These are phyloP conservation scores for Chitala chitala DNA, from an alignment of 2,113 vertebrate species.

Conservation along the genomic window DNA sequence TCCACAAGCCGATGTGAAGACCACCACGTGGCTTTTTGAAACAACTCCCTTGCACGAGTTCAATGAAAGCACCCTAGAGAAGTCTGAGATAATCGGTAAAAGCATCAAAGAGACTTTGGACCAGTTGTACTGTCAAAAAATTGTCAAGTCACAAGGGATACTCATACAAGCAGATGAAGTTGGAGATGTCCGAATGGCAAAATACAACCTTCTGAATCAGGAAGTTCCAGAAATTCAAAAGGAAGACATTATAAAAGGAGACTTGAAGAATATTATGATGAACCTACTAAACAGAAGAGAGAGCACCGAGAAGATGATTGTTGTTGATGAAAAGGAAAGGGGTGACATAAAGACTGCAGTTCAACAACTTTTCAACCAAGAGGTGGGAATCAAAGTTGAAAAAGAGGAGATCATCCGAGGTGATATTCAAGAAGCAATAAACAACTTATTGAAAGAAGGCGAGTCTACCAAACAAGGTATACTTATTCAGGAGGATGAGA, in stretches of 20 bases:
- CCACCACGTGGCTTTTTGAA: constrained; percentile 89
- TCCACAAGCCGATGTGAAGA: constrained; percentile 77
- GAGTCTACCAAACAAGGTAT: constrained; percentile 73
- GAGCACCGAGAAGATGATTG: constrained; percentile 59
- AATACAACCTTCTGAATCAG: constrained; percentile 81
- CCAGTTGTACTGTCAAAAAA: constrained; percentile 77
- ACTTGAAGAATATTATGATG: constrained; percentile 81
- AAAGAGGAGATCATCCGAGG: constrained; percentile 76
- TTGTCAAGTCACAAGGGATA: constrained; percentile 80
- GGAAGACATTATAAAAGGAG: constrained; percentile 74
- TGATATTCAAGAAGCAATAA: constrained; percentile 81
- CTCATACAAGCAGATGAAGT: constrained; percentile 83
- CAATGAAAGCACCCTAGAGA: constrained; percentile 67
- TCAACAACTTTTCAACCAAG: constrained; percentile 71
- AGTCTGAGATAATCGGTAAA: constrained; percentile 75
- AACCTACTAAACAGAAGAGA: constrained; percentile 73
- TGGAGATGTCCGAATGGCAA: constrained; percentile 84
- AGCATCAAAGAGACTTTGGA: constrained; percentile 78
- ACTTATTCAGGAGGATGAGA: constrained; percentile 86
- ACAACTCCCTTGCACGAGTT: constrained; percentile 76
- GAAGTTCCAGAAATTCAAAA: constrained; percentile 76
- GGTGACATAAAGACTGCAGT: constrained; percentile 76
- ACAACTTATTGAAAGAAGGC: constrained; percentile 68
- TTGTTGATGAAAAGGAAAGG: constrained; percentile 72
- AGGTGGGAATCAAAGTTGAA: constrained; percentile 60